Evolutionary conservation across 1,140 invertebrate species (phyloP).

Genomic region (Nilaparvata lugens): DNA sequence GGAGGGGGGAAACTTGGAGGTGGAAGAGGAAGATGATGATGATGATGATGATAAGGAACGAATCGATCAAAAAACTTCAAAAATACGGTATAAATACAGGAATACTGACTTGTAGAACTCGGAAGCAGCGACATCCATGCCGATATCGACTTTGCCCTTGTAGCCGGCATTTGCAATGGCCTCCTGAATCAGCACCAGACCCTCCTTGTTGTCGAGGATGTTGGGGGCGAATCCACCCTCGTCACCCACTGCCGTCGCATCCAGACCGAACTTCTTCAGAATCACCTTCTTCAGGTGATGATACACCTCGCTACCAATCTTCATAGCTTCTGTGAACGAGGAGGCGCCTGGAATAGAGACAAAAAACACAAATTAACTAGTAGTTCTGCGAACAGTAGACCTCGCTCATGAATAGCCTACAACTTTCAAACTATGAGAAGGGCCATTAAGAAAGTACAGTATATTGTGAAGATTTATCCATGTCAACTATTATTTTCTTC

Average conservation of each 20-base stretch:
- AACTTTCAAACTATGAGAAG: too few relatives aligned
- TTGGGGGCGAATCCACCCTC: constrained; percentile 99
- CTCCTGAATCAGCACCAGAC: constrained; percentile 73
- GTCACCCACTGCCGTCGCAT: constrained; percentile 97
- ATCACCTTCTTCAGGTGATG: constrained; percentile 95
- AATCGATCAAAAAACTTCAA: too few relatives aligned
- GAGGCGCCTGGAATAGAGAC: constrained; percentile 56
- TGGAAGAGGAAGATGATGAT: too few relatives aligned
- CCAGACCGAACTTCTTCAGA: constrained; percentile 85
- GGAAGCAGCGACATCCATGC: constrained; percentile 98
- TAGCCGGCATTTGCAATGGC: constrained; percentile 93
- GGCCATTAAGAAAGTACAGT: too few relatives aligned
- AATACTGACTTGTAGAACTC: constrained; percentile 72
- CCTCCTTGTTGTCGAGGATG: constrained; percentile 93
- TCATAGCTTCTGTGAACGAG: constrained; percentile 95
- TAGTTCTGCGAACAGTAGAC: too few relatives aligned
- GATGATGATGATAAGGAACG: too few relatives aligned
- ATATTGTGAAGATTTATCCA: too few relatives aligned
- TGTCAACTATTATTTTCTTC: too few relatives aligned
- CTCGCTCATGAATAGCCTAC: too few relatives aligned
- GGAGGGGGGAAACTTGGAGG: too few relatives aligned
- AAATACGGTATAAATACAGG: not conserved
- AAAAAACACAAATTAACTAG: too few relatives aligned
- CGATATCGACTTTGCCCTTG: constrained; percentile 89
- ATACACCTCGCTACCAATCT: constrained; percentile 95